Conservation (phyloP, 2,888 invertebrate genomes). For the Drosophila eohydei region DNA sequence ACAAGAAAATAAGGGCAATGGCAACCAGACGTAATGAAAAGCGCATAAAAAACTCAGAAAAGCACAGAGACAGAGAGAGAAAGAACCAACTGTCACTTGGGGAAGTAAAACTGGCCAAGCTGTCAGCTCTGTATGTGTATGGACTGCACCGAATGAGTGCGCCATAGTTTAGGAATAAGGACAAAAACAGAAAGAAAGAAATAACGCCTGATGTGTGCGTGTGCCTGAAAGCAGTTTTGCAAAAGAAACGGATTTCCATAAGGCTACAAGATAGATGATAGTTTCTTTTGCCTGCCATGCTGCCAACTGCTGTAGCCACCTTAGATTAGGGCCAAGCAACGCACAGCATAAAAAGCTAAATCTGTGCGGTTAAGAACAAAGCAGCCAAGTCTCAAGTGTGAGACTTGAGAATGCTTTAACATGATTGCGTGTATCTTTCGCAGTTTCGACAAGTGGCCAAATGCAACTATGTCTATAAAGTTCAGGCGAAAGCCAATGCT, state of each 20-base stretch:
- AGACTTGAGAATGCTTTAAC: conserved; percentile 30
- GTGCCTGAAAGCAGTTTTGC: conserved; percentile 16
- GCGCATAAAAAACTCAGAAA: conserved; percentile 38
- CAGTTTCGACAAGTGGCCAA: conserved; percentile 26
- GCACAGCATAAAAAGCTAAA: conserved; percentile 11
- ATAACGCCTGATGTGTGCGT: conserved; percentile 42
- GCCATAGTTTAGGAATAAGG: not conserved
- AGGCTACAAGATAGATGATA: conserved; percentile 60
- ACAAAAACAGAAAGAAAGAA: conserved; percentile 9
- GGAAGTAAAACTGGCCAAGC: conserved; percentile 25
- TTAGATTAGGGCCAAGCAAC: conserved; percentile 35
- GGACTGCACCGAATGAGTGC: conserved; percentile 37
- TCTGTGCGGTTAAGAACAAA: conserved; percentile 23
- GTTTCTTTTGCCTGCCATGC: conserved; percentile 26
- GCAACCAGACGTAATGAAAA: conserved; percentile 56
- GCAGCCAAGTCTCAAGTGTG: conserved; percentile 2
- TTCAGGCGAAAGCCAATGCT: not conserved
- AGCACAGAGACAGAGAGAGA: conserved; percentile 2
- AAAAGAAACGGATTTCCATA: conserved; percentile 62
- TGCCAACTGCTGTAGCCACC: conserved; percentile 23
- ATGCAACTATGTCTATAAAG: conserved; percentile 20
- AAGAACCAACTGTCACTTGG: conserved; percentile 32
- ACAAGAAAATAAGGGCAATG: conserved; percentile 71
- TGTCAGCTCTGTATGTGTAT: conserved; percentile 47
- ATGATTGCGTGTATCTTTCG: conserved; percentile 32